Conservation (phyloP, 2,797 vertebrate genomes). For the Lepus oiostolus region DNA sequence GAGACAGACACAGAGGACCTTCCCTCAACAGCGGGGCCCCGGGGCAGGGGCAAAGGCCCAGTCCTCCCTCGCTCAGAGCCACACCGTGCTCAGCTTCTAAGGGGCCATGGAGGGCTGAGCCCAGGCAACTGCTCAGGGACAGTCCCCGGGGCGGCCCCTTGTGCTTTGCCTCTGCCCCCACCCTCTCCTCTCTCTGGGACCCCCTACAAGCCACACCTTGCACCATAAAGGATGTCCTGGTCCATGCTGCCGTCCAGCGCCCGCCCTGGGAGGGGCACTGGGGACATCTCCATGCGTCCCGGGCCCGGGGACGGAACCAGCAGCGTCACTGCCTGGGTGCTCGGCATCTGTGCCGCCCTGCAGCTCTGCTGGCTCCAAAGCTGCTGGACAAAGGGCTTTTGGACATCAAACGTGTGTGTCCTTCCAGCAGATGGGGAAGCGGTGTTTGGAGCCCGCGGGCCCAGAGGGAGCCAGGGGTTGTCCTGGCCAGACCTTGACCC, state of each 20-base stretch:
- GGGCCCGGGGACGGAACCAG: background rate
- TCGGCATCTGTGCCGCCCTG: too few species aligned
- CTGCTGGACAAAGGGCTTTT: background rate
- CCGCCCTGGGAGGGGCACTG: background rate
- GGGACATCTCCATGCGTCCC: background rate
- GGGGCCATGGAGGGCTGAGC: rapidly evolving
- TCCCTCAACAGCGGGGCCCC: rapidly evolving
- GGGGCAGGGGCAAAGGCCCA: rapidly evolving
- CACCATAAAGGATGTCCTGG: too few species aligned
- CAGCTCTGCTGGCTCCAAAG: background rate
- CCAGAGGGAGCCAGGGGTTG: rapidly evolving
- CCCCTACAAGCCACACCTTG: background rate
- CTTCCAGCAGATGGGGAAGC: background rate
- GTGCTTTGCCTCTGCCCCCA: background rate
- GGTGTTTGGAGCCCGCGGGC: background rate
- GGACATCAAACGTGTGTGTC: background rate
- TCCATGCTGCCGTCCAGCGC: rapidly evolving
- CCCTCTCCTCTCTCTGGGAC: background rate
- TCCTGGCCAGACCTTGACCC: background rate
- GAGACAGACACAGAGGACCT: background rate
- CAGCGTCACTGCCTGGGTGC: too few species aligned
- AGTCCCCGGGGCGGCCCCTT: rapidly evolving
- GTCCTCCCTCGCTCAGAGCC: background rate
- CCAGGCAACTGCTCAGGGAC: background rate
- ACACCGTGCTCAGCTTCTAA: rapidly evolving